Percentiles rank a stretch among this genome's conserved stretches.
These are phyloP conservation scores for Drosophila prolongata DNA, from an alignment of 2,888 invertebrate genomes.

Conservation along the genomic window DNA sequence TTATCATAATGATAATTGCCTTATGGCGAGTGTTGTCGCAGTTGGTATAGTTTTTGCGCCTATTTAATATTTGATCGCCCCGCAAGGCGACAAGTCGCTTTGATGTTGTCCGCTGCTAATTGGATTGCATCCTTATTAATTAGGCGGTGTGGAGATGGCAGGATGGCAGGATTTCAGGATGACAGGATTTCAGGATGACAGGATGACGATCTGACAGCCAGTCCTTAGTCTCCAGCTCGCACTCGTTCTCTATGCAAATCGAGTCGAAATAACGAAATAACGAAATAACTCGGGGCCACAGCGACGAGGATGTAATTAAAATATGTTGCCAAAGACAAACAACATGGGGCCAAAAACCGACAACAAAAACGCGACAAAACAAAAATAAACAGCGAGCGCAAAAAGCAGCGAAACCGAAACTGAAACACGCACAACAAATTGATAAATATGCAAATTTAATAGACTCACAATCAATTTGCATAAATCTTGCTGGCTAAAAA, in stretches of 20 bases:
- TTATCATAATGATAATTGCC: constrained; percentile 71
- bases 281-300: constrained; percentile 61
- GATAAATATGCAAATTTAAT: constrained; percentile 79
- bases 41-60: constrained; percentile 54
- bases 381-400: constrained; percentile 4
- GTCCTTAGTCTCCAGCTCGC: neutral
- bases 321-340: constrained; percentile 68
- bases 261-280: constrained; percentile 62
- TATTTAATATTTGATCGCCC: constrained; percentile 69
- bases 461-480: constrained; percentile 70
- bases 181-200: neutral
- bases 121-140: constrained; percentile 76
- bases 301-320: constrained; percentile 65
- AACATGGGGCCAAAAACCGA: constrained; percentile 29
- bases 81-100: constrained; percentile 29
- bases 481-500: constrained; percentile 61
- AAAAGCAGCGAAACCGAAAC: constrained; percentile 13
- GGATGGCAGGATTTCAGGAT: neutral
- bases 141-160: constrained; percentile 53
- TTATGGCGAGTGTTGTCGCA: constrained; percentile 47
- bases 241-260: constrained; percentile 58
- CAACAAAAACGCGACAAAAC: constrained; percentile 27
- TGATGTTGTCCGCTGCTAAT: constrained; percentile 65
- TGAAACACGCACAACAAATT: constrained; percentile 68
- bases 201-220: constrained; percentile 1